Conservation (phyloP, 2,113 vertebrate genomes). For the Cervus canadensis region DNA sequence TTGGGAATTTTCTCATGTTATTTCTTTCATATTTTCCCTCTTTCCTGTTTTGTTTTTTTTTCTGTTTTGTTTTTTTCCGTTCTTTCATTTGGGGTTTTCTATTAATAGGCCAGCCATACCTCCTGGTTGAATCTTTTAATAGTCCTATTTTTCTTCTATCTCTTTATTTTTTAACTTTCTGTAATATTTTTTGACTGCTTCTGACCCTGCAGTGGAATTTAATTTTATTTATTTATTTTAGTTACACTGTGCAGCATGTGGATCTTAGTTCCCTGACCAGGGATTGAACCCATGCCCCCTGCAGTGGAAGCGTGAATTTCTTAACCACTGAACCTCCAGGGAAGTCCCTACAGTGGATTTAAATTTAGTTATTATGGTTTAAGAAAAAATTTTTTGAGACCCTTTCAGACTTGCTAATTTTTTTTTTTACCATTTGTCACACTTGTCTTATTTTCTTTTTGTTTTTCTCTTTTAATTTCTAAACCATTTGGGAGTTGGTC, state of each 20-base stretch:
- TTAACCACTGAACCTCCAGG: background rate
- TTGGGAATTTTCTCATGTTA: background rate
- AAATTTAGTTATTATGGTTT: background rate
- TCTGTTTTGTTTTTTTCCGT: background rate
- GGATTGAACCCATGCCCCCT: background rate
- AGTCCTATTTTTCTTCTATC: background rate
- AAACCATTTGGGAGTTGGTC: background rate
- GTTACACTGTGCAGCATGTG: background rate
- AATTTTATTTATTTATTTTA: background rate
- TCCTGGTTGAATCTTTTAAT: background rate
- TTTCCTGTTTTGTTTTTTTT: background rate
- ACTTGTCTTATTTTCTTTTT: background rate
- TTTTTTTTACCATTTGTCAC: background rate
- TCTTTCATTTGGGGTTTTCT: background rate
- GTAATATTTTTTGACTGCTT: background rate
- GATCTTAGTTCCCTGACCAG: background rate
- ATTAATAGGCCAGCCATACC: background rate
- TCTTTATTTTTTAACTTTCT: background rate
- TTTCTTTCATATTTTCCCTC: background rate
- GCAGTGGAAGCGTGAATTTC: background rate
- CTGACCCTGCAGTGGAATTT: background rate
- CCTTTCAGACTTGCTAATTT: background rate
- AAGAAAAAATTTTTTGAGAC: background rate
- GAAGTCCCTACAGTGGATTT: background rate
- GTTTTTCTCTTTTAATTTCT: background rate